Conservation (phyloP, 2,113 vertebrate genomes). For the Rostratula benghalensis region DNA sequence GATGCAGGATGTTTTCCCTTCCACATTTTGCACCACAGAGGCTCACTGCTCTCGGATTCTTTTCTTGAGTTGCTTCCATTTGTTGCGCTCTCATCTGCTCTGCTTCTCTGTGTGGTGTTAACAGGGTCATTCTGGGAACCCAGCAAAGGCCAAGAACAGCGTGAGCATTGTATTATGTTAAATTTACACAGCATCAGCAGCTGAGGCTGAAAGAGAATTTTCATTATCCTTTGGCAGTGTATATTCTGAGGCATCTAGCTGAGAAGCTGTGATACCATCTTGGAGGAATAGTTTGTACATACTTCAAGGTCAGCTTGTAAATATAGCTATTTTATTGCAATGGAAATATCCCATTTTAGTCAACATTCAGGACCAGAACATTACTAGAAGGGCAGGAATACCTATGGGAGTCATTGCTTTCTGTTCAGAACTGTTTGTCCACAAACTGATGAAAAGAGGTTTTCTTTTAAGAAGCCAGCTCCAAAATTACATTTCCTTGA, state of each 20-base stretch:
- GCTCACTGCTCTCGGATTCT: background rate
- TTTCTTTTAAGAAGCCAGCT: constrained; percentile 15
- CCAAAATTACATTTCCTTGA: background rate
- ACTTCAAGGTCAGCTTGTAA: background rate
- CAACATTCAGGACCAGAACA: background rate
- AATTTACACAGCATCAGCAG: background rate
- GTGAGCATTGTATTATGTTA: background rate
- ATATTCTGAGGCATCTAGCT: background rate
- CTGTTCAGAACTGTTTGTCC: background rate
- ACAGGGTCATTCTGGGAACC: background rate
- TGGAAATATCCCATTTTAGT: background rate
- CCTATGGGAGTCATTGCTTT: background rate
- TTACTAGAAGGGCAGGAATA: background rate
- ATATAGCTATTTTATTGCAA: background rate
- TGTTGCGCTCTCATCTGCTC: background rate
- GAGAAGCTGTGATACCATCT: background rate
- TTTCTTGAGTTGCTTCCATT: background rate
- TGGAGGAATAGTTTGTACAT: background rate
- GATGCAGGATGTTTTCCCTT: background rate
- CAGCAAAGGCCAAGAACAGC: background rate
- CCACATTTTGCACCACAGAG: background rate
- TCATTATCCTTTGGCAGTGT: background rate
- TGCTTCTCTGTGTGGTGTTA: background rate
- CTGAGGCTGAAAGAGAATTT: background rate
- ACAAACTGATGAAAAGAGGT: background rate